Conservation (phyloP, 2,888 invertebrate genomes). For the Seladonia tumulorum region DNA sequence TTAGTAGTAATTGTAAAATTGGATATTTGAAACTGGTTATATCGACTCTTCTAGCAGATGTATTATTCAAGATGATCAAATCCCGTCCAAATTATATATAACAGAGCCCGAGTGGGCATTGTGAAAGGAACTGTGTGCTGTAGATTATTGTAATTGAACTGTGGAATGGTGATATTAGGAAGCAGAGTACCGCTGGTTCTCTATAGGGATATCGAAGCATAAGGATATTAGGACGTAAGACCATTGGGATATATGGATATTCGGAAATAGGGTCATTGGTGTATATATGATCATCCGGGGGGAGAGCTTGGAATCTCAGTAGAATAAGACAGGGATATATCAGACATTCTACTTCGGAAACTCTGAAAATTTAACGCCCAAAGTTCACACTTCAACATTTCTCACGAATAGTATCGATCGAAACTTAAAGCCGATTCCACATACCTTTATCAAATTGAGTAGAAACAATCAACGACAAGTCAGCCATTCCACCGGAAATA, state of each 20-base stretch:
- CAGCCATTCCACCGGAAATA: neutral
- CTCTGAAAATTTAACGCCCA: neutral
- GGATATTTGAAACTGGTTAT: neutral
- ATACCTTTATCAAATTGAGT: neutral
- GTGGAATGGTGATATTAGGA: slow-evolving; percentile 3
- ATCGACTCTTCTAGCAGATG: neutral
- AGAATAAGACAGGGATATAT: slow-evolving; percentile 9
- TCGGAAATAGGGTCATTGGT: slow-evolving; percentile 18
- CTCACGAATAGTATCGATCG: neutral
- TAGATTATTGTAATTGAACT: slow-evolving; percentile 12
- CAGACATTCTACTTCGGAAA: neutral
- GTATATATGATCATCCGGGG: slow-evolving; percentile 18
- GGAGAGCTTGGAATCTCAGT: neutral
- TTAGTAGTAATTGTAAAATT: neutral
- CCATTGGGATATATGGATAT: slow-evolving; percentile 19
- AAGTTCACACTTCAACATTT: neutral
- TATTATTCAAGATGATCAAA: neutral
- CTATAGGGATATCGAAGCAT: slow-evolving; percentile 11
- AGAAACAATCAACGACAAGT: neutral
- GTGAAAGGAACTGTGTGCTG: neutral
- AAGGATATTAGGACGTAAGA: slow-evolving; percentile 19
- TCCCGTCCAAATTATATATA: neutral
- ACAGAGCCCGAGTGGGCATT: neutral
- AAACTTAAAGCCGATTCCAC: no score
- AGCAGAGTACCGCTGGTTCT: neutral